These are phyloP conservation scores for Pammene fasciana DNA, from an alignment of 2,888 invertebrate species.

Conservation along the genomic window DNA sequence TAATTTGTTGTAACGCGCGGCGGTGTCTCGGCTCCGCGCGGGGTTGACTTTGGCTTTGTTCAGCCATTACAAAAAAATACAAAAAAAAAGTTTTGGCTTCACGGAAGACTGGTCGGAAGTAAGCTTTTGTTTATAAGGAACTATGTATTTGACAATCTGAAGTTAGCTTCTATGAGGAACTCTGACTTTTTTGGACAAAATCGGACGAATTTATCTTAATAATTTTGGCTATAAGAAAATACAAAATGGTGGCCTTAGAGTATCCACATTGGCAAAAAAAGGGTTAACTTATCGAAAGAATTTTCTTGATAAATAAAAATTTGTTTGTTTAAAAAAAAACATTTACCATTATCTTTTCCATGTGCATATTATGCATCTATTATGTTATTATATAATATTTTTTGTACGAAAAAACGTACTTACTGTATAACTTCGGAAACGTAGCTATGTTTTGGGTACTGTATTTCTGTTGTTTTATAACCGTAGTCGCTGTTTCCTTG, in stretches of 20 bases:
- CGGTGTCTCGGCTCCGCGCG: conserved; percentile 59
- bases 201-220: too few species aligned
- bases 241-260: neutral
- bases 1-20: conserved; percentile 81
- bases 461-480: too few species aligned
- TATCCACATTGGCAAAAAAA: conserved; percentile 2
- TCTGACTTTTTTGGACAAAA: neutral
- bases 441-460: too few species aligned
- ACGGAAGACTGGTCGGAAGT: conserved; percentile 68
- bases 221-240: neutral
- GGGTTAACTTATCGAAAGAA: neutral
- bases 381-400: too few species aligned
- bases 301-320: neutral
- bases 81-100: conserved; percentile 57
- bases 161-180: neutral
- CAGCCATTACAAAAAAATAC: too few species aligned
- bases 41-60: conserved; percentile 41
- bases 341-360: too few species aligned
- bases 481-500: too few species aligned
- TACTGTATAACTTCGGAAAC: too few species aligned
- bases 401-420: too few species aligned
- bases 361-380: too few species aligned
- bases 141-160: neutral
- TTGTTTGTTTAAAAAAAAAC: neutral
- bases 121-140: neutral